These are phyloP conservation scores for Electrona antarctica DNA, from an alignment of 2,113 vertebrate species.

Conservation along the genomic window DNA sequence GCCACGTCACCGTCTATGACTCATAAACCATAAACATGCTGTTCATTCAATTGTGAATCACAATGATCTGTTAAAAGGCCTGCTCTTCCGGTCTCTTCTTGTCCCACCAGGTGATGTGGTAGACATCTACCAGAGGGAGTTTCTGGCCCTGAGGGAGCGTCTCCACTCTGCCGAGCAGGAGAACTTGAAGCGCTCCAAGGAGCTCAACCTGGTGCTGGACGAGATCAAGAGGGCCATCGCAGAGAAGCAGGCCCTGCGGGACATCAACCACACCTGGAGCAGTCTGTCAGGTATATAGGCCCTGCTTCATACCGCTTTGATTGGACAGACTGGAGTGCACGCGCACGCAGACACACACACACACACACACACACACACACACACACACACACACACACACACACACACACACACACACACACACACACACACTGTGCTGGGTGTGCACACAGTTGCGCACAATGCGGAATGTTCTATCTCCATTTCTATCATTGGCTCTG, in stretches of 20 bases:
- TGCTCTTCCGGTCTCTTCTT: neutral
- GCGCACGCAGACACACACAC: no score
- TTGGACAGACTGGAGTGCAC: no score
- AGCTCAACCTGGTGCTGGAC: slow-evolving; percentile 96
- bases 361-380: no score
- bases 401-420: neutral
- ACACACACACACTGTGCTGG: neutral
- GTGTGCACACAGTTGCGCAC: no score
- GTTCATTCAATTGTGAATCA: no score
- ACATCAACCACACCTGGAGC: slow-evolving; percentile 76
- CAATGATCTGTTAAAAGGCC: neutral
- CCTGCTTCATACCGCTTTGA: no score
- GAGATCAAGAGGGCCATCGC: slow-evolving; percentile 96
- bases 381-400: no score
- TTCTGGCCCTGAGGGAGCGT: slow-evolving; percentile 91
- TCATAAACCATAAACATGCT: no score
- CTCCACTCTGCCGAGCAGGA: slow-evolving; percentile 93
- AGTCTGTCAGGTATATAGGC: slow-evolving; percentile 63
- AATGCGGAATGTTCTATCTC: no score
- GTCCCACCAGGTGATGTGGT: slow-evolving; percentile 86
- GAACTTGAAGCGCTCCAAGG: slow-evolving; percentile 95
- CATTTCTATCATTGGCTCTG: neutral
- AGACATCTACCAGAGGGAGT: slow-evolving; percentile 95
- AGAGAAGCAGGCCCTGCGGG: slow-evolving; percentile 83
- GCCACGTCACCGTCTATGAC: no score